Evolutionary conservation across 1,140 invertebrate species (phyloP).

Genomic region (Magallana gigas): DNA sequence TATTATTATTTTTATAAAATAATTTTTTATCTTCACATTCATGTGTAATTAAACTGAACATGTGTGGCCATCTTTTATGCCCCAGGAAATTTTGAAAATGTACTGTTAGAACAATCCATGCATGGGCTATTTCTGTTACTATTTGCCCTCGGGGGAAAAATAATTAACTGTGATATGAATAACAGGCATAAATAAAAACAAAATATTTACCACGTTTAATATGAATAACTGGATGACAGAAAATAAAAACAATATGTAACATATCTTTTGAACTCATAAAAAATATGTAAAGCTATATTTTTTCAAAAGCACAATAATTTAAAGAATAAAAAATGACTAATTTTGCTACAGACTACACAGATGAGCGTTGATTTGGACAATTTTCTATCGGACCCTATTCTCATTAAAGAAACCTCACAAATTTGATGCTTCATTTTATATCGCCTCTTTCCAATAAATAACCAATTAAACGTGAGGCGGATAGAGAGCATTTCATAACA

Average conservation of each 20-base stretch:
- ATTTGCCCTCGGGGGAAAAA: neutral
- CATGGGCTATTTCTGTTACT: neutral
- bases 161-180: neutral
- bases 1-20: neutral
- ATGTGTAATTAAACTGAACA: neutral
- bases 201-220: neutral
- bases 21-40: neutral
- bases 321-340: too few relatives aligned
- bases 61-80: neutral
- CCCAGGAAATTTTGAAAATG: neutral
- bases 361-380: neutral
- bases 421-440: conserved; percentile 33
- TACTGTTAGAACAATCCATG: neutral
- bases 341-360: too few relatives aligned
- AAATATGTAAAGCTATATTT: neutral
- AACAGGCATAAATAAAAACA: conserved; percentile 12
- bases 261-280: neutral
- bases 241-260: too few relatives aligned
- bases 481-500: conserved; percentile 51
- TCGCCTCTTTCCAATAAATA: conserved; percentile 2
- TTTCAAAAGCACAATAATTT: neutral
- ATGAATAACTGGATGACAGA: neutral
- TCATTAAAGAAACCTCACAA: conserved; percentile 13
- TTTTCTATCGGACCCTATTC: neutral
- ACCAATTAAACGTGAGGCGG: neutral